Percentiles rank a stretch among this genome's conserved stretches.
These are phyloP conservation scores for Plutella xylostella DNA, from an alignment of 2,888 invertebrate genomes.

Conservation along the genomic window DNA sequence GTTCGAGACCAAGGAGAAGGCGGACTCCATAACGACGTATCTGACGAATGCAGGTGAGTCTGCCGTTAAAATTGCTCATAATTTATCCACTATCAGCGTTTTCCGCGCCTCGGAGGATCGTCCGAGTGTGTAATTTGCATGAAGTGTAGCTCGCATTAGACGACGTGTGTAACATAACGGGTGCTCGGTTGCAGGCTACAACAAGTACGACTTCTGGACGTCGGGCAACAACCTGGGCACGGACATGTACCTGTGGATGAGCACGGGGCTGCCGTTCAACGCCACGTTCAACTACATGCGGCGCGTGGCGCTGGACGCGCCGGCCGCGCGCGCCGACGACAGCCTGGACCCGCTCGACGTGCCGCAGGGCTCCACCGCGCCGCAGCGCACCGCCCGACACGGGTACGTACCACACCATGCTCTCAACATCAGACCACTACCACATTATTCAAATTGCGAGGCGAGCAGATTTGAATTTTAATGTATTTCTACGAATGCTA, in stretches of 20 bases:
- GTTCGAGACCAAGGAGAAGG: conserved; percentile 88
- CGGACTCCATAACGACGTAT: conserved; percentile 85
- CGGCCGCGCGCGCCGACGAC: conserved; percentile 65
- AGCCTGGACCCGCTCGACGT: conserved; percentile 73
- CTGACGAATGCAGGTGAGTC: conserved; percentile 81
- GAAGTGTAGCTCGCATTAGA: too few relatives aligned
- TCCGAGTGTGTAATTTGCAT: neutral
- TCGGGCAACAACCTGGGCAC: conserved; percentile 89
- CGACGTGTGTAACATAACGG: neutral
- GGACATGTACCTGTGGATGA: conserved; percentile 92
- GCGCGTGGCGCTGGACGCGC: conserved; percentile 63
- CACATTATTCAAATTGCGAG: too few relatives aligned
- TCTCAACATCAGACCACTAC: too few relatives aligned
- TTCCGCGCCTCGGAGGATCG: neutral
- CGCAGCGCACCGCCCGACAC: conserved; percentile 82
- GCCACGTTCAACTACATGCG: conserved; percentile 88
- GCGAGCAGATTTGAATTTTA: too few relatives aligned
- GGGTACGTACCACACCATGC: too few relatives aligned
- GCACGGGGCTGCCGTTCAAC: conserved; percentile 87
- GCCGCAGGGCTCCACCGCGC: conserved; percentile 80
- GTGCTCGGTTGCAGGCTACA: conserved; percentile 65
- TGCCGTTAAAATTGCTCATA: too few relatives aligned
- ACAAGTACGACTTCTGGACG: conserved; percentile 89
- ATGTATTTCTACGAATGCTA: too few relatives aligned
- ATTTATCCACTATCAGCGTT: neutral